Evolutionary conservation across 2,113 vertebrate genomes (phyloP).

Genomic region (Cynocephalus volans): DNA sequence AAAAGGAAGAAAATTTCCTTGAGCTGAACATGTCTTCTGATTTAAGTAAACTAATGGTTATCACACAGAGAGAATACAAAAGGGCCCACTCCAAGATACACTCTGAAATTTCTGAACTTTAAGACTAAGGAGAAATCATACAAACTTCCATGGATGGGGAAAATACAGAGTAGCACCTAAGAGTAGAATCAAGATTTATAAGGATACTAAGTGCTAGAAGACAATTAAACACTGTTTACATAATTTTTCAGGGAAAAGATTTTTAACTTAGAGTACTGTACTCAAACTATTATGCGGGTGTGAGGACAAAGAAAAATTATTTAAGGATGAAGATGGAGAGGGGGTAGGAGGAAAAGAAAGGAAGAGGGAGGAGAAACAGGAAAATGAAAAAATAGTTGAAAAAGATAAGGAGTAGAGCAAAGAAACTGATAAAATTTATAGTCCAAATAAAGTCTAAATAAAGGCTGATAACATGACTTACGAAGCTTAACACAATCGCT

Average conservation of each 20-base stretch:
- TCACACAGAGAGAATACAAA: background rate
- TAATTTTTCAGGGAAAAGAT: background rate
- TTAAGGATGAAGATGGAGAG: background rate
- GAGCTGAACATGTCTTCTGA: background rate
- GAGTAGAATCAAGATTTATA: background rate
- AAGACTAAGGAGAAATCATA: background rate
- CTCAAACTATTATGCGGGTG: background rate
- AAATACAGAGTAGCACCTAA: background rate
- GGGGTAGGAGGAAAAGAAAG: background rate
- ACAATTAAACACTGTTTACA: background rate
- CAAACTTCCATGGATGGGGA: background rate
- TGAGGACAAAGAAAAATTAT: constrained; percentile 7
- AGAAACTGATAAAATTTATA: background rate
- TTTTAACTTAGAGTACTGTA: background rate
- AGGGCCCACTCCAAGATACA: background rate
- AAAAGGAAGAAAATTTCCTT: background rate
- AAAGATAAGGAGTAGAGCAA: background rate
- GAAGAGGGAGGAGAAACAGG: background rate
- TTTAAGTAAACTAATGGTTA: background rate
- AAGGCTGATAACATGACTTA: background rate
- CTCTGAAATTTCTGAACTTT: background rate
- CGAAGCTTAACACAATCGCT: background rate
- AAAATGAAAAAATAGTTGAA: background rate
- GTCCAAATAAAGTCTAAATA: background rate
- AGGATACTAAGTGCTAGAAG: background rate